Evolutionary conservation across 1,140 invertebrate species (phyloP).

Genomic region (Drosophila repleta): DNA sequence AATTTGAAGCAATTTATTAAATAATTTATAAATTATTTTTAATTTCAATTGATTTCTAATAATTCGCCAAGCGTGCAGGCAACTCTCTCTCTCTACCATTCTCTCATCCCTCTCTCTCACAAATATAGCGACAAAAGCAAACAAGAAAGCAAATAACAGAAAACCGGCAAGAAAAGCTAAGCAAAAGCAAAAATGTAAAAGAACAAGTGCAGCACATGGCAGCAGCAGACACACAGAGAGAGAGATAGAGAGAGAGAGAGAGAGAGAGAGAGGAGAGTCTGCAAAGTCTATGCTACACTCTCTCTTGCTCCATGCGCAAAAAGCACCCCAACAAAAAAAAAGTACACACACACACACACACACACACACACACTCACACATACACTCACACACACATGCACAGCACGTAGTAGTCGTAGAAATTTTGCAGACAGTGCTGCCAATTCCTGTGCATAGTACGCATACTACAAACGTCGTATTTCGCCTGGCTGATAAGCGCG

Average conservation of each 20-base stretch:
- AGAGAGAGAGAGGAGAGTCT: too few relatives aligned
- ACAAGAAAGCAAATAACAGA: constrained; percentile 67
- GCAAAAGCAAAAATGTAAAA: constrained; percentile 59
- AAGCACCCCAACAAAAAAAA: constrained; percentile 33
- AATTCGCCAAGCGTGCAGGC: not conserved
- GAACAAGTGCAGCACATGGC: constrained; percentile 73
- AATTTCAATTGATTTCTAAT: not conserved
- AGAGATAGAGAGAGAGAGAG: constrained; percentile 18
- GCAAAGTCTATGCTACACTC: constrained; percentile 43
- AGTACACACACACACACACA: constrained; percentile 27
- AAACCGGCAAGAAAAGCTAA: constrained; percentile 73
- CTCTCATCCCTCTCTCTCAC: not conserved
- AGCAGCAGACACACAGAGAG: constrained; percentile 12
- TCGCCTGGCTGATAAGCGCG: constrained; percentile 65
- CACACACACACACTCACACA: constrained; percentile 15
- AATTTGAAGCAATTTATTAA: constrained; percentile 14
- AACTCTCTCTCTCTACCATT: not conserved
- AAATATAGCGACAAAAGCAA: constrained; percentile 51
- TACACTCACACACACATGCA: constrained; percentile 19
- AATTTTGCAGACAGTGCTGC: constrained; percentile 66
- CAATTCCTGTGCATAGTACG: constrained; percentile 63
- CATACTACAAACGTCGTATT: constrained; percentile 71
- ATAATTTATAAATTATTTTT: constrained; percentile 1
- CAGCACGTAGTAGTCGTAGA: constrained; percentile 31
- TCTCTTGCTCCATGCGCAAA: constrained; percentile 41